Evolutionary conservation across 1,140 invertebrate genomes (phyloP).

Genomic region (Lucilia cuprina): DNA sequence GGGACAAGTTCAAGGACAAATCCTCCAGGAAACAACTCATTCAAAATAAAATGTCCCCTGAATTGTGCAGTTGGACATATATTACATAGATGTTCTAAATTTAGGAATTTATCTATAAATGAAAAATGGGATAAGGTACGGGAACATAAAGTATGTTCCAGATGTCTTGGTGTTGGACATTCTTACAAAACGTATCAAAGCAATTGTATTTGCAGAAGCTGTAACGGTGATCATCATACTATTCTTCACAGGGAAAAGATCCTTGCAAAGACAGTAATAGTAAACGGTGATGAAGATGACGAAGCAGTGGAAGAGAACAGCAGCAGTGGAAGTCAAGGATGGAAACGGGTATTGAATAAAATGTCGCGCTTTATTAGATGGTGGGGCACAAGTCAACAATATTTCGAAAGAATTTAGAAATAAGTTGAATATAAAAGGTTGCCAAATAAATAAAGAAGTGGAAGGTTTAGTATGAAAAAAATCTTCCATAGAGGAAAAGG

Average conservation of each 20-base stretch:
- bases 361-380: conserved; percentile 31
- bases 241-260: background rate
- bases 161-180: conserved; percentile 2
- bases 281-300: background rate
- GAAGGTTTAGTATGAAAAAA: conserved; percentile 27
- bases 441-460: background rate
- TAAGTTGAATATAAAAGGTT: no score
- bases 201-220: no score
- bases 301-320: background rate
- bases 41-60: background rate
- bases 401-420: conserved; percentile 39
- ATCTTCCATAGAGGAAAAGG: background rate
- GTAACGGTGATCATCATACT: background rate
- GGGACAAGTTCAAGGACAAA: background rate
- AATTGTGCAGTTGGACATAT: background rate
- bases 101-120: background rate
- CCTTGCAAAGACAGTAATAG: background rate
- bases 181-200: no score
- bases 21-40: background rate
- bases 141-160: conserved; percentile 5
- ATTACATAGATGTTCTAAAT: conserved; percentile 7
- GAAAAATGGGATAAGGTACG: background rate
- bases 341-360: background rate
- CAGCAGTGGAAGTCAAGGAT: background rate
- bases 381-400: conserved; percentile 25